Evolutionary conservation across 1,140 invertebrate genomes (phyloP).

Genomic region (Drosophila virilis): DNA sequence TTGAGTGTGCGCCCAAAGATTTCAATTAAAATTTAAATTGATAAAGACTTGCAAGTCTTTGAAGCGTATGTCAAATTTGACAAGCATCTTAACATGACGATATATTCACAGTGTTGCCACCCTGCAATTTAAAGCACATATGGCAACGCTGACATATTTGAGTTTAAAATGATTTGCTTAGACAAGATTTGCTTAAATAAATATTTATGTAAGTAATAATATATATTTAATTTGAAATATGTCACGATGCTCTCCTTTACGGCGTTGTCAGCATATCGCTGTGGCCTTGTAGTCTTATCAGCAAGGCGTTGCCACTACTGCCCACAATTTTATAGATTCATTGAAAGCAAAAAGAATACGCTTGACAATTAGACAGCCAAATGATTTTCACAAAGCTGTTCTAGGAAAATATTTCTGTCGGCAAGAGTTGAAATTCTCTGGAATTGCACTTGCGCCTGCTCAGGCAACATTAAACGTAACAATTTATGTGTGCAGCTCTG

Average conservation of each 20-base stretch:
- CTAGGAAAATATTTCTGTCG: neutral
- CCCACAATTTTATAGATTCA: neutral
- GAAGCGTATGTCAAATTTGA: neutral
- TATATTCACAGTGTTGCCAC: neutral
- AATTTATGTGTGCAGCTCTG: constrained; percentile 44
- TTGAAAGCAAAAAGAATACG: neutral
- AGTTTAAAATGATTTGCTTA: too few relatives aligned
- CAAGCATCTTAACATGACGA: neutral
- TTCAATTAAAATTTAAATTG: constrained; percentile 16
- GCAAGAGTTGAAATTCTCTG: neutral
- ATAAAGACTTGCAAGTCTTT: neutral
- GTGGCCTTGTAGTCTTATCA: too few relatives aligned
- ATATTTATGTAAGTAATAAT: too few relatives aligned
- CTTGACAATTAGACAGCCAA: neutral
- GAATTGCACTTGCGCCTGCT: constrained; percentile 15
- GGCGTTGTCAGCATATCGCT: too few relatives aligned
- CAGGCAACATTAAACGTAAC: constrained; percentile 18
- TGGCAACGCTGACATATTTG: neutral
- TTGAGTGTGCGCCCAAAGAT: neutral
- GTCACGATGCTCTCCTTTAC: too few relatives aligned
- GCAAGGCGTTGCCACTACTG: neutral
- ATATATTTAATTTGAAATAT: too few relatives aligned
- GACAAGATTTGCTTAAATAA: too few relatives aligned
- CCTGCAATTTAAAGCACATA: neutral
- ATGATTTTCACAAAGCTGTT: neutral